phyloP scores from a whole-genome alignment of 2,888 invertebrate genomes.

The Julus scandinavius region DNA sequence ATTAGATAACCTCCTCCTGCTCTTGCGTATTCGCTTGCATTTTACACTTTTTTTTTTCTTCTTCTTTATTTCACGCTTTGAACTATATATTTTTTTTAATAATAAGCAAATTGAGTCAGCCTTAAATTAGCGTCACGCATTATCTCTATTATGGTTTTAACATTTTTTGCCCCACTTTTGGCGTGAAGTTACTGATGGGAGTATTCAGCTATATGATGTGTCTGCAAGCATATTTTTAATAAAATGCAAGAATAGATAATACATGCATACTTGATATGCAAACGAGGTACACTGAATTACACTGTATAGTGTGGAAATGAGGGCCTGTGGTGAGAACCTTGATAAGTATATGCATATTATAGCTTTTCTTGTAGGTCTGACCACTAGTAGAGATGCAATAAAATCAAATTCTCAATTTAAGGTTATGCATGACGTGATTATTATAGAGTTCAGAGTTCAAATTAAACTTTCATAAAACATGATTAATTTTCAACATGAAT shows the following conservation, averaged over 20 bases:
- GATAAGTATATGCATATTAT: background rate
- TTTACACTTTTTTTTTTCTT: slow-evolving; percentile 43
- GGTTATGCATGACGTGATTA: slow-evolving; percentile 10
- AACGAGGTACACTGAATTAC: background rate
- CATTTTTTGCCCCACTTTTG: slow-evolving; percentile 40
- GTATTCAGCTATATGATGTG: background rate
- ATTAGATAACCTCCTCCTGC: slow-evolving; percentile 43
- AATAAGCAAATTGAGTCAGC: slow-evolving; percentile 36
- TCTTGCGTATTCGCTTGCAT: background rate
- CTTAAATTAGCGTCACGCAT: slow-evolving; percentile 42
- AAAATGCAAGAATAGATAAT: background rate
- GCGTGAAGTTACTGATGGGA: slow-evolving; percentile 6
- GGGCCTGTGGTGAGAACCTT: background rate
- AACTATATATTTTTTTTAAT: slow-evolving; percentile 42
- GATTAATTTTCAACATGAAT: slow-evolving; percentile 12
- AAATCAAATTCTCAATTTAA: background rate
- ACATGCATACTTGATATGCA: background rate
- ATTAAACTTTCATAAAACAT: background rate
- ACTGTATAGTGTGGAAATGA: background rate
- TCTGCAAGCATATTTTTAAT: background rate
- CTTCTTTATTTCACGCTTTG: slow-evolving; percentile 45
- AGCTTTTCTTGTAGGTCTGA: background rate
- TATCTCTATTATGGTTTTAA: slow-evolving; percentile 31
- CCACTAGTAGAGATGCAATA: background rate
- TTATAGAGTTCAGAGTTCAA: slow-evolving; percentile 14